Evolutionary conservation across 2,797 vertebrate genomes (phyloP).

Genomic region (Parauchenoglanis punctatus): DNA sequence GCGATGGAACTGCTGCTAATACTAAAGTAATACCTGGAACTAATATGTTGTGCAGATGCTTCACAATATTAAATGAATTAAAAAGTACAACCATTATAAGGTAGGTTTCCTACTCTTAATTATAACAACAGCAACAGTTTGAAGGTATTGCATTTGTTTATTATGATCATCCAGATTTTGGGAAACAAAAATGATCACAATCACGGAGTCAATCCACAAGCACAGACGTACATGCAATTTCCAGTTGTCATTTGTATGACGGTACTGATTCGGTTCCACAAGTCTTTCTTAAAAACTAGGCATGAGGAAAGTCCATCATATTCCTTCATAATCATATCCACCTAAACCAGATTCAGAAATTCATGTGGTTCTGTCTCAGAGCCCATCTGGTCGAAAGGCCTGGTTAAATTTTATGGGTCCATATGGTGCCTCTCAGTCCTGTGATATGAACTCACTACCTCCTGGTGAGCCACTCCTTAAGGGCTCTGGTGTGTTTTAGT

Average conservation of each 20-base stretch:
- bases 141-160: constrained; percentile 71
- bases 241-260: constrained; percentile 39
- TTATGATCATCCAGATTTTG: constrained; percentile 67
- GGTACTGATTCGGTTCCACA: neutral
- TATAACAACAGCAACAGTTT: neutral
- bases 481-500: neutral
- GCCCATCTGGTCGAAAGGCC: neutral
- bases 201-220: constrained; percentile 67
- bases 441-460: neutral
- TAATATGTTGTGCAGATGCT: neutral
- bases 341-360: neutral
- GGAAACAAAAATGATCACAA: constrained; percentile 60
- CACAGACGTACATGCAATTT: constrained; percentile 74
- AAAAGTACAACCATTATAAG: neutral
- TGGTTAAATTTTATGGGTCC: neutral
- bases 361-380: neutral
- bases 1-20: neutral
- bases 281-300: neutral
- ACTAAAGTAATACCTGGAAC: neutral
- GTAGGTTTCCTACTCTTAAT: too few relatives aligned
- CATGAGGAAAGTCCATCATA: neutral
- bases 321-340: neutral
- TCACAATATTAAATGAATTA: neutral
- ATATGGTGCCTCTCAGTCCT: neutral
- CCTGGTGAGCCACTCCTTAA: neutral